Percentiles rank a stretch among this genome's conserved stretches.
phyloP scores from a whole-genome alignment of 2,888 invertebrate genomes.

The Hedychridium roseum region DNA sequence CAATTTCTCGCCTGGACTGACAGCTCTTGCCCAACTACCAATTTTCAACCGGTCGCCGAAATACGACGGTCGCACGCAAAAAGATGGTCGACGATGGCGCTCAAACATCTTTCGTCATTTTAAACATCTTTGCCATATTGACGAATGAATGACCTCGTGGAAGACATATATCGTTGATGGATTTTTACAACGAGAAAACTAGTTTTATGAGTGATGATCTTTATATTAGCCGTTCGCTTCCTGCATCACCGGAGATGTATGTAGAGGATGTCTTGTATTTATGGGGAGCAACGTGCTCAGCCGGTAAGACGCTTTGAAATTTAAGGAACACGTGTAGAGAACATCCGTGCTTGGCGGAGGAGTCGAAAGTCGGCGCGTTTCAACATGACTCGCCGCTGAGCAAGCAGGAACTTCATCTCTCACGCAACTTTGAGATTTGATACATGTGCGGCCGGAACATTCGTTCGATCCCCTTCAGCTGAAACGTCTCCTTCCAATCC shows the following conservation, averaged over 20 bases:
- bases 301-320: background rate
- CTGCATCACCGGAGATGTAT: conserved; percentile 5
- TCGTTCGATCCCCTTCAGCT: conserved; percentile 28
- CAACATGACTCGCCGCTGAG: conserved; percentile 29
- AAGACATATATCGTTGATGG: too few relatives aligned
- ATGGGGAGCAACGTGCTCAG: background rate
- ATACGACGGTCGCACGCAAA: too few relatives aligned
- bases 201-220: too few relatives aligned
- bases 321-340: background rate
- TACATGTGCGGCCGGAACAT: conserved; percentile 30
- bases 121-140: too few relatives aligned
- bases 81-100: too few relatives aligned
- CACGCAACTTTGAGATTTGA: conserved; percentile 34
- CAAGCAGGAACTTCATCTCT: conserved; percentile 32
- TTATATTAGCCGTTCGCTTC: too few relatives aligned
- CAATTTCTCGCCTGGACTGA: conserved; percentile 31
- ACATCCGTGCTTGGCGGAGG: conserved; percentile 1
- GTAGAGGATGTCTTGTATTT: conserved; percentile 1
- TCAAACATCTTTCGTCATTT: too few relatives aligned
- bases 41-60: too few relatives aligned
- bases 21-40: conserved; percentile 19
- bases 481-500: too few relatives aligned
- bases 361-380: conserved; percentile 24
- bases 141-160: too few relatives aligned
- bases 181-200: too few relatives aligned